phyloP scores from a whole-genome alignment of 1,140 invertebrate species.

The Steinernema khuongi region DNA sequence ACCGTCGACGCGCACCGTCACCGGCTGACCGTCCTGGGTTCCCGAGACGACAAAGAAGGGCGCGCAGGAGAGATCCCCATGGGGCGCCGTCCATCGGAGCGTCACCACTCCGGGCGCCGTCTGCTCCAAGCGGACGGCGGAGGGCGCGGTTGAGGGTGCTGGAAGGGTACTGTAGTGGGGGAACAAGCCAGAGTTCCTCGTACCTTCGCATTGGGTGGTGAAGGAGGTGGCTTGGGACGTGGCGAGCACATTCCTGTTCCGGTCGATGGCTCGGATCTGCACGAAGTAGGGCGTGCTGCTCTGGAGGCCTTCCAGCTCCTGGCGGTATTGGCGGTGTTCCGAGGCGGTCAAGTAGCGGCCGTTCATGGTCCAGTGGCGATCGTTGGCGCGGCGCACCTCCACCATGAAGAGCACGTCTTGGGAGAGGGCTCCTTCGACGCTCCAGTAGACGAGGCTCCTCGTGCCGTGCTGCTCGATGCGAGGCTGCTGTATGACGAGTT shows the following conservation, averaged over 20 bases:
- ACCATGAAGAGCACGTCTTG: constrained; percentile 32
- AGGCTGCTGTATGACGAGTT: constrained; percentile 25
- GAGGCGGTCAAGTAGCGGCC: not conserved
- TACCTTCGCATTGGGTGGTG: constrained; percentile 36
- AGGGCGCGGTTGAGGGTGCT: constrained; percentile 31
- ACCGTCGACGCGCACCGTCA: not conserved
- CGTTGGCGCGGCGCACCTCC: constrained; percentile 32
- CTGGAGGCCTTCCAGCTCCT: constrained; percentile 27
- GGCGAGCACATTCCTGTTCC: constrained; percentile 22
- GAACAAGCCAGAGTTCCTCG: not conserved
- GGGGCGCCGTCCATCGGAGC: constrained; percentile 28
- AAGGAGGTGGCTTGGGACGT: constrained; percentile 30
- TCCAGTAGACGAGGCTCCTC: constrained; percentile 44
- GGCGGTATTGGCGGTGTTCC: constrained; percentile 34
- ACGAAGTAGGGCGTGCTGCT: constrained; percentile 32
- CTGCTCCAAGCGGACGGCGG: constrained; percentile 36
- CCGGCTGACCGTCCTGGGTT: constrained; percentile 32
- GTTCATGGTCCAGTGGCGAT: constrained; percentile 16
- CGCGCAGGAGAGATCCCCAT: constrained; percentile 30
- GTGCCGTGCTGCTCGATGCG: constrained; percentile 44
- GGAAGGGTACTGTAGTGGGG: constrained; percentile 19
- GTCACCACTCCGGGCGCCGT: constrained; percentile 26
- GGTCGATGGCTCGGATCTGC: constrained; percentile 36
- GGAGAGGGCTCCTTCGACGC: constrained; percentile 39
- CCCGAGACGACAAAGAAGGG: constrained; percentile 38